phyloP scores from a whole-genome alignment of 2,888 invertebrate genomes.

The Clusia tigrina region DNA sequence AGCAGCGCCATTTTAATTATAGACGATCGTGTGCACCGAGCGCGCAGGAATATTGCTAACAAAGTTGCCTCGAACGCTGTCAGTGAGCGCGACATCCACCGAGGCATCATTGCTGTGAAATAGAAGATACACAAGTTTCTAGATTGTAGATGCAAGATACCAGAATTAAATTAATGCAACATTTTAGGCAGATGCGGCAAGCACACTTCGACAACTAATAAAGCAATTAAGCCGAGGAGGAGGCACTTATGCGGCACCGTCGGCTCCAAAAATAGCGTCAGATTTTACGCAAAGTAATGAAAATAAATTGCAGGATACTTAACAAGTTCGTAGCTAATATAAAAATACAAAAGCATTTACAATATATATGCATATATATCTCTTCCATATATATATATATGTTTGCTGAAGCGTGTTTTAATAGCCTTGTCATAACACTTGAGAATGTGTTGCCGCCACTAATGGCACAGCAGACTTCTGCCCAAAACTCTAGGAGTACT shows the following conservation, averaged over 20 bases:
- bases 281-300: constrained; percentile 19
- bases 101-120: constrained; percentile 54
- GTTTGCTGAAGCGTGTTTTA: neutral
- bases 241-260: constrained; percentile 39
- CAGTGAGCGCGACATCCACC: constrained; percentile 56
- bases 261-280: neutral
- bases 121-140: constrained; percentile 3
- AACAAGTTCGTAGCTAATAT: neutral
- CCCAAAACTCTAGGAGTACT: constrained; percentile 7
- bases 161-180: constrained; percentile 30
- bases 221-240: constrained; percentile 39
- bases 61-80: constrained; percentile 60
- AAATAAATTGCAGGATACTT: constrained; percentile 25
- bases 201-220: constrained; percentile 18
- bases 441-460: constrained; percentile 22
- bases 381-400: neutral
- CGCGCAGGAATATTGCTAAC: constrained; percentile 55
- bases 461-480: neutral
- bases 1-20: constrained; percentile 43
- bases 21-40: constrained; percentile 65
- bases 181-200: constrained; percentile 30
- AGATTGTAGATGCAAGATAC: too few species aligned
- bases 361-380: neutral
- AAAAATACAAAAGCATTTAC: neutral
- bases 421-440: constrained; percentile 27